These are phyloP conservation scores for Alauda arvensis DNA, from an alignment of 2,797 vertebrate species.

Conservation along the genomic window DNA sequence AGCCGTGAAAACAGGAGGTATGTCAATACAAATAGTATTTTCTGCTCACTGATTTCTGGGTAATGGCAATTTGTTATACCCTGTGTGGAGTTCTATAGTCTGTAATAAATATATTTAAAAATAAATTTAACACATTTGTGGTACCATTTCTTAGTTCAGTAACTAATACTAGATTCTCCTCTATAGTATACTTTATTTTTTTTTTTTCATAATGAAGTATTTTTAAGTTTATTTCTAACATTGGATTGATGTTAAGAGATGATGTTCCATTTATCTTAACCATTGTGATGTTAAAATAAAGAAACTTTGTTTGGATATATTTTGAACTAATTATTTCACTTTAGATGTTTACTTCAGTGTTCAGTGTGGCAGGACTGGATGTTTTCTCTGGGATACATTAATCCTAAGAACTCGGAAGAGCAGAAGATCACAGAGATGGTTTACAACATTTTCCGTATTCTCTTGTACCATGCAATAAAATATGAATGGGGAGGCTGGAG, in stretches of 20 bases:
- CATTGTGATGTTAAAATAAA: not conserved
- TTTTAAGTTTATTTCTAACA: not conserved
- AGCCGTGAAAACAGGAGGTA: slow-evolving; percentile 97
- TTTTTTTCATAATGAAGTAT: not conserved
- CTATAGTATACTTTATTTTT: not conserved
- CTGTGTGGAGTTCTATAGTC: not conserved
- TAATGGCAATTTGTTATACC: not conserved
- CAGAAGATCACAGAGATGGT: slow-evolving; percentile 99
- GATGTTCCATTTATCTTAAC: not conserved
- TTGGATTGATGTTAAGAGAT: not conserved
- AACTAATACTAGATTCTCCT: not conserved
- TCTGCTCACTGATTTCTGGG: not conserved
- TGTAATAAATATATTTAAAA: not conserved
- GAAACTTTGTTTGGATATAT: slow-evolving; percentile 16
- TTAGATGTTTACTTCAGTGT: slow-evolving; percentile 96
- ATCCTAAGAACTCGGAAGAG: slow-evolving; percentile 96
- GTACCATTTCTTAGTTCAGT: not conserved
- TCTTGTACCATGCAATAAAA: slow-evolving; percentile 98
- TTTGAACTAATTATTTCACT: slow-evolving; percentile 62
- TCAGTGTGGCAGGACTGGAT: slow-evolving; percentile 99
- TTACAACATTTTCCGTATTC: slow-evolving; percentile 98
- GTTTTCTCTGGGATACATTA: slow-evolving; percentile 98
- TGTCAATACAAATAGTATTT: slow-evolving; percentile 6
- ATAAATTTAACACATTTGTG: not conserved
- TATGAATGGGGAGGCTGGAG: slow-evolving; percentile 99